Base-by-base conservation (phyloP, 2,888 invertebrate genomes). In the Ormia ochracea region DNA sequence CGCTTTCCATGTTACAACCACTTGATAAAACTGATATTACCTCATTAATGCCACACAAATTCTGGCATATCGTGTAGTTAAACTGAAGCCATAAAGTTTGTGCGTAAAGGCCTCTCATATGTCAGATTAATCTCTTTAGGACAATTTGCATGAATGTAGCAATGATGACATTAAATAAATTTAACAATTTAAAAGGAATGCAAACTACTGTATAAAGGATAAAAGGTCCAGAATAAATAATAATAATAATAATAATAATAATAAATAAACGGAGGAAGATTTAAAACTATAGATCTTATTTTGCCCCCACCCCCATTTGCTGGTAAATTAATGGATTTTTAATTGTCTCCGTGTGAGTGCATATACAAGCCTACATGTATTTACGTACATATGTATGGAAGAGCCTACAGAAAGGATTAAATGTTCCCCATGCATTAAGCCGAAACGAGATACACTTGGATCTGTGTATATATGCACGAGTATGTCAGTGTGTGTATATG, bases 311-410 rank as follows among this genome's bases (percentile, higher is more conserved):
- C 72, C 66, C 48, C 76, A 63, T 68, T 72, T 63, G 52, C 72
- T 75, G 76, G 45, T 70, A 86, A 86, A 86, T 86, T 86, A 86
- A 86, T 86, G 86, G 87, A 86, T 87, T 87, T 86, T 86, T 86
- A 86, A 86, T 86, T 87, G 86, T 86, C 86, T 85, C 85, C 63
- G 41, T 54, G 76, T 36, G 26, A 63, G 41, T 72, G 31, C 48
- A 56, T 59, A 26, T 52, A 41, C 26, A 33, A 4, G 4, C 19
- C 26, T 9, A 28, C 19, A 19, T 17, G 3, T 10, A 31, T 23
- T 23, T 10, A 33, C 26, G 9, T 12, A 50, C 6, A 19, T 6
- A 31, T n/a, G 26, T 26, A 17, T 26, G 17, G 31, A 56, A 70
- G n/a, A 66, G 31, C 52, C 54, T 54, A 45, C 48, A 54, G 52